phyloP scores from a whole-genome alignment of 2,113 vertebrate genomes.

The Ornithorhynchus anatinus region DNA sequence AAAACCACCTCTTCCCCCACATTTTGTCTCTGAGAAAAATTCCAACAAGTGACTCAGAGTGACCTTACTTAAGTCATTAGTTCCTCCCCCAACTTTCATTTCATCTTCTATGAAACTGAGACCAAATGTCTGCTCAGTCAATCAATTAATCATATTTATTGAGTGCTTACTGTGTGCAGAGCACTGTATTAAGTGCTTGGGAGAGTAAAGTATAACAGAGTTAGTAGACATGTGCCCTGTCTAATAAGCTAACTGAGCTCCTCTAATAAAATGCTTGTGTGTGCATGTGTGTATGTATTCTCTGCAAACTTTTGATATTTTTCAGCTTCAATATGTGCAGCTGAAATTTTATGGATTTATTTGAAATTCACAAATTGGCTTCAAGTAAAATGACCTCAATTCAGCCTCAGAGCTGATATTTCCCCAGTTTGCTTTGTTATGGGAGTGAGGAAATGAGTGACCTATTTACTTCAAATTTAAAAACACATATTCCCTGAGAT shows the following conservation, averaged over 20 bases:
- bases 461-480: constrained; percentile 23
- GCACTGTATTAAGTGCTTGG: neutral
- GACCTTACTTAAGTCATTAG: no score
- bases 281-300: no score
- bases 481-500: neutral
- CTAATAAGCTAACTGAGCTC: neutral
- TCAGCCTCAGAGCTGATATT: neutral
- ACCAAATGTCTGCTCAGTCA: no score
- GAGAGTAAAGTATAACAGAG: neutral
- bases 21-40: no score
- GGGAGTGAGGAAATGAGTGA: neutral
- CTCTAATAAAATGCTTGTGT: neutral
- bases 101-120: no score
- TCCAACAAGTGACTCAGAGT: no score
- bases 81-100: no score
- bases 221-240: neutral
- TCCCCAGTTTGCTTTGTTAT: neutral
- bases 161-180: no score
- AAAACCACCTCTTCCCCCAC: no score
- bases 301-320: neutral
- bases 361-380: neutral
- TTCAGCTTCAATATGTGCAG: constrained; percentile 7
- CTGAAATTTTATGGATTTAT: constrained; percentile 20
- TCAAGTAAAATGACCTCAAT: neutral
- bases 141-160: no score